Percentiles rank a stretch among this genome's conserved stretches.
These are phyloP conservation scores for Cynopterus brachyotis DNA, from an alignment of 2,113 vertebrate genomes.

Conservation along the genomic window DNA sequence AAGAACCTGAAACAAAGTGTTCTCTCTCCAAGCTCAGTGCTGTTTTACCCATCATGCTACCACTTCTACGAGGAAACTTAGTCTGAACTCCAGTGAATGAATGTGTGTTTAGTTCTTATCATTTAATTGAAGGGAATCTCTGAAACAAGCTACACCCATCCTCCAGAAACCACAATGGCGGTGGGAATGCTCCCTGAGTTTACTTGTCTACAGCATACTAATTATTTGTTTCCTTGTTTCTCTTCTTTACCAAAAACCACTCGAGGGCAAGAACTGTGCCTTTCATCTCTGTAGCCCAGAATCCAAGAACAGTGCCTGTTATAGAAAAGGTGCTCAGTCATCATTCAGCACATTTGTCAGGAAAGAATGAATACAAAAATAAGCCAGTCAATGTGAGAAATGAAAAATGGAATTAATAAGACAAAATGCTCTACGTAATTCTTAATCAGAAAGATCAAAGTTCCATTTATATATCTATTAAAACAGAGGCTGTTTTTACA, in stretches of 20 bases:
- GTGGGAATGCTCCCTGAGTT: background rate
- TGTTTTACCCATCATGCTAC: background rate
- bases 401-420: background rate
- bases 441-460: background rate
- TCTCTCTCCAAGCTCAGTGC: background rate
- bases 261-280: background rate
- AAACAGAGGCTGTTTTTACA: background rate
- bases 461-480: background rate
- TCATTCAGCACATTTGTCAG: background rate
- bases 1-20: background rate
- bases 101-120: background rate
- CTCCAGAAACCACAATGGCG: background rate
- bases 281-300: background rate
- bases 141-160: background rate
- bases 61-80: background rate
- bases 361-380: slow-evolving; percentile 2
- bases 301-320: background rate
- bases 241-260: background rate
- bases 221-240: background rate
- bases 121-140: background rate
- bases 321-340: background rate
- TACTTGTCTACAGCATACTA: background rate
- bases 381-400: background rate
- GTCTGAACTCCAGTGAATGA: background rate
- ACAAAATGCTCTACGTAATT: background rate